Evolutionary conservation across 2,113 vertebrate species (phyloP), one percentile per base, ranked within the genome.

Genomic region (Apeltes quadracus): DNA sequence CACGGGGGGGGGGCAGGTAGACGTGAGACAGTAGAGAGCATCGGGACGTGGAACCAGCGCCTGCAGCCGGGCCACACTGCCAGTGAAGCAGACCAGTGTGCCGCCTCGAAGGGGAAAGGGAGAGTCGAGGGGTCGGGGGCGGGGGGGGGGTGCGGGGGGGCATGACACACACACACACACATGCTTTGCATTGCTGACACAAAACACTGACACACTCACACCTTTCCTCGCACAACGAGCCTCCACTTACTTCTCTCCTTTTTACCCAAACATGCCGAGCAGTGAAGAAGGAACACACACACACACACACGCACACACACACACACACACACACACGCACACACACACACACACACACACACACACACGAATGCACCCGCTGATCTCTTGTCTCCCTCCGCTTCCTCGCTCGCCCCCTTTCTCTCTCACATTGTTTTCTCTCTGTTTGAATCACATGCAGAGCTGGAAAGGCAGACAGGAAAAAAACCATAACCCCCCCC

Each of bases 21-120:
- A 70, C 32, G 32, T 34, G 25, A 75, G 75, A 63, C n/a, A 70
- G 68, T 69, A 48, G 59, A 59, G 8, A 71, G 55, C 66, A 56
- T 53, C 22, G 74, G 81, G 61, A 61, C 57, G 38, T 53, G 51
- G 80, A 85, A 72, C 78, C 72, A 46, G 74, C 36, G 84, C 81
- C 75, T 71, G 46, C 76, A 78, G 87, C 82, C 82, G 58, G 82
- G 83, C 89, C 81, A 86, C 84, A 70, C 82, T 79, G 84, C 82
- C 85, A 89, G 87, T 90, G 86, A 88, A 92, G 90, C 92, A 93
- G 92, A 93, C 92, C 88, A 91, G 88, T 87, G 87, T 78, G 88
- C 88, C 92, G 88, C 93, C 93, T 92, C 84, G 88, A 89, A 64
- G 72, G 41, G 46, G 76, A 67, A 65, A 46, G 64, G 22, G 74